Base-by-base conservation (phyloP, 2,888 invertebrate genomes). In the Nemotelus pantherinus region DNA sequence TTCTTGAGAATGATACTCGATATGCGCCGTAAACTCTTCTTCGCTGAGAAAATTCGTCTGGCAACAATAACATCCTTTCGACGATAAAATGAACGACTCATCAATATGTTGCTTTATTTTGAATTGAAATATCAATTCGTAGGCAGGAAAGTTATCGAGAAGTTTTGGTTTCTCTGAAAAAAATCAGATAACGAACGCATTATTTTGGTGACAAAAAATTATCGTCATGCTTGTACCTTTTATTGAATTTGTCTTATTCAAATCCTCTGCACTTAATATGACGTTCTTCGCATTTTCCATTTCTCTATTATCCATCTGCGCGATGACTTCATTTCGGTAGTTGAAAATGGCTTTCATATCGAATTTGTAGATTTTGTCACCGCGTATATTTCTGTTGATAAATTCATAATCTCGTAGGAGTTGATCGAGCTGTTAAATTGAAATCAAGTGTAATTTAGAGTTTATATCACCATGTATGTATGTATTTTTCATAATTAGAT, bases 1-100 rank as follows among this genome's bases (percentile, higher is more conserved):
- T 63, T 85, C 85, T 57, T 84, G 84, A n/a, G 84, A 82, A 81
- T 86, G 86, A n/a, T 79, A 81, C 65, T 82, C 82, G 41, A 86
- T 81, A 76, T 86, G 86, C 2, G 85, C 82, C 74, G 85, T 85
- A 50, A 82, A 85, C 48, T 81, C 79, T 5, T 82, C 82, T 75
- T 83, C 83, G 10, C 74, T 80, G 39, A 75, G 64, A 50, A 85
- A 86, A 80, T 86, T 85, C 45, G 78, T 65, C 77, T 86, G 84
- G 48, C 86, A 86, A 64, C 86, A 83, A 53, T 81, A 84, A 78
- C 86, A 86, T 2, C 85, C 84, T 79, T 83, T 79, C 48, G 80
- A 84, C 44, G 80, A 83, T 2, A 84, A 79, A 44, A 64, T 77
- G 80, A 84, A 86, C 10, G 45, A 25, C 10, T 58, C 48, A 5